phyloP scores from a whole-genome alignment of 1,140 invertebrate genomes.

The Trypoxylus dichotomus region DNA sequence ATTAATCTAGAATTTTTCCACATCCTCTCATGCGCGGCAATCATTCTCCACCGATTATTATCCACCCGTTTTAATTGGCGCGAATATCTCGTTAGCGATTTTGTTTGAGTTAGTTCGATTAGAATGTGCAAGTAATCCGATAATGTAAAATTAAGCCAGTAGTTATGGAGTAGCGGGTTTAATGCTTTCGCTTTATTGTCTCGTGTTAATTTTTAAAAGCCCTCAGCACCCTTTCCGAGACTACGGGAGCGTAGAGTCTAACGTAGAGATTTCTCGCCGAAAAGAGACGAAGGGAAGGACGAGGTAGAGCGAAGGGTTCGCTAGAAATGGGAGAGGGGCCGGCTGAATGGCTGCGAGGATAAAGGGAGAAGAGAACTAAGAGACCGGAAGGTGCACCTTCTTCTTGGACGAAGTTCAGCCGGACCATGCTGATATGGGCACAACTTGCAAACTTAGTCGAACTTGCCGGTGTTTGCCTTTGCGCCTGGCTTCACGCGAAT shows the following conservation, averaged over 20 bases:
- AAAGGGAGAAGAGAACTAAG: slow-evolving; percentile 20
- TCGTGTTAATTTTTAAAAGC: slow-evolving; percentile 18
- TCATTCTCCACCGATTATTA: not conserved
- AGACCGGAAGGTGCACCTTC: slow-evolving; percentile 37
- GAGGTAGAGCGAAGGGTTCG: not conserved
- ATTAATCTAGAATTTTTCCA: not conserved
- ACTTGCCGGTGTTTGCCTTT: slow-evolving; percentile 49
- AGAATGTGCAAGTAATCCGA: slow-evolving; percentile 18
- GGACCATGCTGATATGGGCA: slow-evolving; percentile 49
- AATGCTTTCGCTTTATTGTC: slow-evolving; percentile 23
- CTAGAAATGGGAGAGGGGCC: not conserved
- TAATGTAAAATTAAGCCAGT: slow-evolving; percentile 23
- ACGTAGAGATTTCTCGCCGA: slow-evolving; percentile 1
- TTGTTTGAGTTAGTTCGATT: slow-evolving; percentile 17
- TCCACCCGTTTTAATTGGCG: not conserved
- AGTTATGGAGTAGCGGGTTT: slow-evolving; percentile 11
- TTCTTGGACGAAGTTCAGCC: slow-evolving; percentile 38
- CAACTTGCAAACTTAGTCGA: slow-evolving; percentile 42
- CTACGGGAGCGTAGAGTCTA: not conserved
- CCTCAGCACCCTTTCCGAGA: slow-evolving; percentile 1
- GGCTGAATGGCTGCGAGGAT: slow-evolving; percentile 1
- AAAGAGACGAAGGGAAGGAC: not conserved
- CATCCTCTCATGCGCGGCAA: not conserved
- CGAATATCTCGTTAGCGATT: slow-evolving; percentile 2
- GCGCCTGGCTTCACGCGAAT: slow-evolving; percentile 47